Conservation (phyloP, 2,888 invertebrate genomes). For the Cataglyphis livida region DNA sequence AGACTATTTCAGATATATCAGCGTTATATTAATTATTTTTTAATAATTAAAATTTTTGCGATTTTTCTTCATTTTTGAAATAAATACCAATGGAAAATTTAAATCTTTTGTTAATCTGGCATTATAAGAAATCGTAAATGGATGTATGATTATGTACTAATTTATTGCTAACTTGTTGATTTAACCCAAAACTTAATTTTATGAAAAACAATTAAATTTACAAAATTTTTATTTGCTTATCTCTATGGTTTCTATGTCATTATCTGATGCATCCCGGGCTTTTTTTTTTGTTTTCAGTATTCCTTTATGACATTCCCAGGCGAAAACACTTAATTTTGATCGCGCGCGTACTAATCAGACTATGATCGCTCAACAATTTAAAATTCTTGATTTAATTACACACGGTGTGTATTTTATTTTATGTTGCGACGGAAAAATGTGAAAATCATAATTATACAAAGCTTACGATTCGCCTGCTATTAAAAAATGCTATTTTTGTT, state of each 20-base stretch:
- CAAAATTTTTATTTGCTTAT: not conserved
- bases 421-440: too few species aligned
- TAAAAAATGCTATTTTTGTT: not conserved
- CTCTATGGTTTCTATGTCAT: not conserved
- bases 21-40: not conserved
- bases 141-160: not conserved
- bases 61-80: not conserved
- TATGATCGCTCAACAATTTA: not conserved
- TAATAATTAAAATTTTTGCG: not conserved
- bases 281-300: not conserved
- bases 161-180: not conserved
- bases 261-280: accelerated
- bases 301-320: not conserved
- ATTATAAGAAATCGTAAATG: not conserved
- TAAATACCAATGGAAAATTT: not conserved
- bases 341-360: not conserved
- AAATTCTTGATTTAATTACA: not conserved
- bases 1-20: not conserved
- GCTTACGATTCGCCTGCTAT: not conserved
- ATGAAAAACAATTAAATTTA: not conserved
- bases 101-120: not conserved
- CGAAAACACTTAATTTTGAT: not conserved
- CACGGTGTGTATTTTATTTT: not conserved
- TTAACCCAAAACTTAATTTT: not conserved
- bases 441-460: not conserved